These are phyloP conservation scores for Apantesis nais DNA, from an alignment of 2,888 invertebrate species.

Conservation along the genomic window DNA sequence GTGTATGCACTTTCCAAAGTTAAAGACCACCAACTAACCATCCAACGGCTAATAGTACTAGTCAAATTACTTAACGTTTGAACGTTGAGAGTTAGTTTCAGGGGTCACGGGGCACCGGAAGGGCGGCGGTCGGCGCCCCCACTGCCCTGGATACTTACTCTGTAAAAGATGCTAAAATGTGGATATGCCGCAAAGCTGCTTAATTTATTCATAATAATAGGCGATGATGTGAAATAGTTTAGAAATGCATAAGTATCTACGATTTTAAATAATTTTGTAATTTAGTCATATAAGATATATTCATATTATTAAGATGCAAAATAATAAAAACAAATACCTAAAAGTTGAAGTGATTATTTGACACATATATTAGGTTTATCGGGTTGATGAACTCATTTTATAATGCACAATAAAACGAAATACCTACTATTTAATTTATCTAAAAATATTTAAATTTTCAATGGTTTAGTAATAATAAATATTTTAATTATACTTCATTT, in stretches of 20 bases:
- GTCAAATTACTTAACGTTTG: constrained; percentile 43
- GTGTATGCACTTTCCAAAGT: constrained; percentile 2
- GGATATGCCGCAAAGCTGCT: constrained; percentile 1
- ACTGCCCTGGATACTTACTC: constrained; percentile 52
- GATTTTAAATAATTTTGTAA: not conserved
- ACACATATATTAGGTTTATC: not conserved
- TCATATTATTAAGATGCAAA: not conserved
- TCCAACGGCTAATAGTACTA: constrained; percentile 31
- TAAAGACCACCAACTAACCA: constrained; percentile 6
- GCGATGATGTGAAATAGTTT: not conserved
- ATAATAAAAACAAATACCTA: not conserved
- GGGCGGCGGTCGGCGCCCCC: constrained; percentile 66
- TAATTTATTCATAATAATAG: not conserved
- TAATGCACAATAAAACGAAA: too few species aligned
- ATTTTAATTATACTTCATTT: too few species aligned
- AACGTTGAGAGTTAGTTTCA: constrained; percentile 56
- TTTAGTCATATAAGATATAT: not conserved
- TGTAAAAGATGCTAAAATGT: constrained; percentile 38
- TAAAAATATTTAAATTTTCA: not conserved
- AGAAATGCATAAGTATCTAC: not conserved
- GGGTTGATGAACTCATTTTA: not conserved
- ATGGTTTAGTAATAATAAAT: not conserved
- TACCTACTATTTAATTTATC: too few species aligned
- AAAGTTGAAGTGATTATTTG: not conserved
- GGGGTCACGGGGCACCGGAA: constrained; percentile 63